A percentile compares a stretch with the other conserved stretches of the same genome.
Conservation (phyloP, 2,888 invertebrate genomes). For the Cybosia mesomella region DNA sequence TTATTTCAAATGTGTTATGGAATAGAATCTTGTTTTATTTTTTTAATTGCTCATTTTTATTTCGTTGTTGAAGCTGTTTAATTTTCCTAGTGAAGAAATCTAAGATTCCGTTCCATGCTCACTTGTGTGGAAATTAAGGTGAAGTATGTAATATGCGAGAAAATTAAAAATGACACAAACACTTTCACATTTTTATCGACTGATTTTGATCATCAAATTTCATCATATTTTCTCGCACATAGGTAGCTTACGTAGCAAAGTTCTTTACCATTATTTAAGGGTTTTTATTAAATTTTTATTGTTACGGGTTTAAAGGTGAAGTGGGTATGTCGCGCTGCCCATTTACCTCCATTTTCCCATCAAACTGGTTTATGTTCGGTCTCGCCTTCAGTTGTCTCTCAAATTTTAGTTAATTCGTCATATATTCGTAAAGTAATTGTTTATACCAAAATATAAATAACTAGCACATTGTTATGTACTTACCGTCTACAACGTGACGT, state of each 20-base stretch:
- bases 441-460: conserved; percentile 7
- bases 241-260: conserved; percentile 27
- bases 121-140: conserved; percentile 30
- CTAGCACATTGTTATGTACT: neutral
- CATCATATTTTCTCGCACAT: conserved; percentile 23
- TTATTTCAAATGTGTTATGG: conserved; percentile 39
- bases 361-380: conserved; percentile 44
- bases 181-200: neutral
- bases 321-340: neutral
- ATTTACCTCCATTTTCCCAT: conserved; percentile 10
- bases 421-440: neutral
- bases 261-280: conserved; percentile 39
- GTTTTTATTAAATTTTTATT: conserved; percentile 25
- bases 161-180: neutral
- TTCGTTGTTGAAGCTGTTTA: conserved; percentile 45
- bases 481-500: neutral
- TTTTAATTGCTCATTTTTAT: conserved; percentile 51
- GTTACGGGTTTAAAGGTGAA: conserved; percentile 25
- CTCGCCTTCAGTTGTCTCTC: conserved; percentile 22
- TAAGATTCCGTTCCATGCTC: conserved; percentile 62
- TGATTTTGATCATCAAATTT: conserved; percentile 25
- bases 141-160: conserved; percentile 29
- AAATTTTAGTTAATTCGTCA: conserved; percentile 3
- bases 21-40: conserved; percentile 50
- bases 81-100: conserved; percentile 39